Percentiles rank a stretch among this genome's conserved stretches.
phyloP scores from a whole-genome alignment of 2,113 vertebrate genomes.

The Cercopithecus mona region DNA sequence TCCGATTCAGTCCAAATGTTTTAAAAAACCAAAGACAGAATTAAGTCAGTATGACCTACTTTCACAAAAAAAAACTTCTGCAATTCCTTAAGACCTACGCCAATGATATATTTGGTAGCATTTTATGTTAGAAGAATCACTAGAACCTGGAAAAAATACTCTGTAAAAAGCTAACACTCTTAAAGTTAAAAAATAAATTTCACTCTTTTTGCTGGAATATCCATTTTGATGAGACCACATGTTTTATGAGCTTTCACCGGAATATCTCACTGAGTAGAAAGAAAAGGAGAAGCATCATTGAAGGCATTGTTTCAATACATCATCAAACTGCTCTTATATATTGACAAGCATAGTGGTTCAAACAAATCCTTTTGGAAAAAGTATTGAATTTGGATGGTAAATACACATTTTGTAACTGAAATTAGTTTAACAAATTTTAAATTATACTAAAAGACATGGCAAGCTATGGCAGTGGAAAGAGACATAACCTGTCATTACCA shows the following conservation, averaged over 20 bases:
- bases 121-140: background rate
- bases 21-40: conserved; percentile 9
- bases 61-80: background rate
- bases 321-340: background rate
- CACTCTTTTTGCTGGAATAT: background rate
- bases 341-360: background rate
- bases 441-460: background rate
- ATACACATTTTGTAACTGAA: background rate
- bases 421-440: background rate
- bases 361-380: background rate
- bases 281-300: background rate
- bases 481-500: background rate
- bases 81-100: background rate
- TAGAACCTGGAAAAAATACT: background rate
- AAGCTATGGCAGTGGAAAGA: background rate
- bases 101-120: background rate
- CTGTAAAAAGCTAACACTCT: background rate
- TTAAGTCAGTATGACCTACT: conserved; percentile 21
- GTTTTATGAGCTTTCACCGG: background rate
- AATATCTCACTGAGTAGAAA: background rate
- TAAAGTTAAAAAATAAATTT: conserved; percentile 1
- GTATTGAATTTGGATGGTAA: background rate
- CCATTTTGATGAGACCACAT: background rate
- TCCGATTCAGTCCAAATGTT: background rate
- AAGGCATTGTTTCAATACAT: background rate